Percentiles rank a stretch among this genome's conserved stretches.
phyloP scores from a whole-genome alignment of 2,113 vertebrate species.

The Malurus alboscapulatus region DNA sequence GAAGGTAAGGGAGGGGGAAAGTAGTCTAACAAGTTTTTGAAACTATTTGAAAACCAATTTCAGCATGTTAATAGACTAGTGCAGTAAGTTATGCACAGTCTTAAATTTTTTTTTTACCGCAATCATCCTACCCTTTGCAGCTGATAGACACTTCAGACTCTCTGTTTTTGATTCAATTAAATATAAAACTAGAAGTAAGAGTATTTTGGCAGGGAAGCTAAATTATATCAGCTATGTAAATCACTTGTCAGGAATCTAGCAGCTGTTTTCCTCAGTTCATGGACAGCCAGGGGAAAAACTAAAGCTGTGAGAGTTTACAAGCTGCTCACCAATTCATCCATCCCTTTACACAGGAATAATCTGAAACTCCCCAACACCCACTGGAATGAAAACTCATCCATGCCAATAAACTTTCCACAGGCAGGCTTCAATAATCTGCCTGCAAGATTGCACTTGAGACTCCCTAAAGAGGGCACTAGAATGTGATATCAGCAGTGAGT shows the following conservation, averaged over 20 bases:
- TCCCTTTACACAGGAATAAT: background rate
- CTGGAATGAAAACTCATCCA: conserved; percentile 12
- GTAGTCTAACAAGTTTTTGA: background rate
- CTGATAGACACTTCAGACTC: conserved; percentile 10
- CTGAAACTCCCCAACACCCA: background rate
- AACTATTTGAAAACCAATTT: background rate
- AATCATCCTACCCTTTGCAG: background rate
- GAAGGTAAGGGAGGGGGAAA: background rate
- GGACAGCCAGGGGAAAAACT: conserved; percentile 42
- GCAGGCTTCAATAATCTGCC: conserved; percentile 1
- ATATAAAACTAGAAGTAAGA: conserved; percentile 23
- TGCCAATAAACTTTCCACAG: conserved; percentile 15
- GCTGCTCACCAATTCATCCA: conserved; percentile 24
- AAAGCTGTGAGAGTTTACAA: conserved; percentile 34
- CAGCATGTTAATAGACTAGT: background rate
- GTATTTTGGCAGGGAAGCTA: conserved; percentile 41
- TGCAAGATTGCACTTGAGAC: background rate
- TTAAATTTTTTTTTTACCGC: background rate
- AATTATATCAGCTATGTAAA: conserved; percentile 42
- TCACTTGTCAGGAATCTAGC: conserved; percentile 30
- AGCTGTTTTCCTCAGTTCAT: conserved; percentile 50
- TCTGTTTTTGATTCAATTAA: conserved; percentile 22
- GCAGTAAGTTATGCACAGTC: background rate
- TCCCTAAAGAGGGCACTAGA: background rate
- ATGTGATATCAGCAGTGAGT: background rate